Conservation (phyloP, 2,113 vertebrate species). For the Probosciger aterrimus region DNA sequence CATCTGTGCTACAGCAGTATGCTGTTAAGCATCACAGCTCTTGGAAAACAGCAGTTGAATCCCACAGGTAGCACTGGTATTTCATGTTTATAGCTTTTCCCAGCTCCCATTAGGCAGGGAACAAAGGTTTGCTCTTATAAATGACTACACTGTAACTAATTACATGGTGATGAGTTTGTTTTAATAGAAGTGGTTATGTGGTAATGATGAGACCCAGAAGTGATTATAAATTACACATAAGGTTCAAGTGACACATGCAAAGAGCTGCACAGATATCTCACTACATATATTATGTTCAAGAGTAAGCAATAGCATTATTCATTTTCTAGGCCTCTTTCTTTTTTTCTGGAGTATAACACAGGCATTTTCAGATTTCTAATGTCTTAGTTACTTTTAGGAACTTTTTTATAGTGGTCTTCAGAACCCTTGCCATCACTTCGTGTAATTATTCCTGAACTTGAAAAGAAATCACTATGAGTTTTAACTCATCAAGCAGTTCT, state of each 20-base stretch:
- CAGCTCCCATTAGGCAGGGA: neutral
- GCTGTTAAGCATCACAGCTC: neutral
- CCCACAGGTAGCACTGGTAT: neutral
- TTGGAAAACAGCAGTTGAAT: neutral
- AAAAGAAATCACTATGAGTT: neutral
- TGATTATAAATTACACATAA: neutral
- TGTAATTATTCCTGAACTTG: neutral
- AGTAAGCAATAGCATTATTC: neutral
- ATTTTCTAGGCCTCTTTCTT: neutral
- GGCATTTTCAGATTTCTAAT: neutral
- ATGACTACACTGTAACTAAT: neutral
- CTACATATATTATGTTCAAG: neutral
- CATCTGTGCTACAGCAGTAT: neutral
- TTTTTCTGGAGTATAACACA: neutral
- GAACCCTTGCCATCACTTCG: neutral
- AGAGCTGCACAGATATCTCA: neutral
- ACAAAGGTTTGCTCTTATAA: neutral
- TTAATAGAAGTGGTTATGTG: neutral
- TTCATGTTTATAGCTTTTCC: neutral
- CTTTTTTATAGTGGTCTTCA: neutral
- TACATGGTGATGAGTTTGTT: neutral
- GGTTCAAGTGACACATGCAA: neutral
- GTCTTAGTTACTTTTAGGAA: neutral
- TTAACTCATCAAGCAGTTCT: neutral
- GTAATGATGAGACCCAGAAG: neutral